Conservation (phyloP, 2,888 invertebrate species). For the Pycnomerus fuliginosus region DNA sequence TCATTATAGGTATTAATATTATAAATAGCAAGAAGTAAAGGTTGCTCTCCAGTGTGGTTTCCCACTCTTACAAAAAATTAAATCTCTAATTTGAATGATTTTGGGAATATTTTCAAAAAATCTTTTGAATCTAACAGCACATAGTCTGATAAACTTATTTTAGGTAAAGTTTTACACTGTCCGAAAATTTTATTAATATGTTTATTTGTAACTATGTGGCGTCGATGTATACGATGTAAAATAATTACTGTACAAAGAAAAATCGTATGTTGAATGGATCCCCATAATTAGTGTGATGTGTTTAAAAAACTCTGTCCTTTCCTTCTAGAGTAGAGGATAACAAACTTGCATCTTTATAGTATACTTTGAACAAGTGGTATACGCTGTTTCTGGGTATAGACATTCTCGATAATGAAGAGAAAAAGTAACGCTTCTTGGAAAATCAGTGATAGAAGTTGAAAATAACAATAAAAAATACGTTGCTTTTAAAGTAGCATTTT, state of each 20-base stretch:
- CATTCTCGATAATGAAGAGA: neutral
- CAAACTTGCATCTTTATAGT: conserved; percentile 6
- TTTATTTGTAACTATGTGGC: conserved; percentile 24
- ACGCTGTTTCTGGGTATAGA: conserved; percentile 16
- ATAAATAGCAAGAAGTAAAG: too few relatives aligned
- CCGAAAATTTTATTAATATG: too few relatives aligned
- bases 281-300: conserved; percentile 40
- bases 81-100: too few relatives aligned
- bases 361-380: conserved; percentile 15
- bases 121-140: too few relatives aligned
- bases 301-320: conserved; percentile 23
- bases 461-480: conserved; percentile 15
- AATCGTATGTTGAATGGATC: conserved; percentile 34
- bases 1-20: too few relatives aligned
- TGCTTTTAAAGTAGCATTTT: conserved; percentile 20
- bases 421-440: conserved; percentile 3
- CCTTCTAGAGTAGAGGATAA: conserved; percentile 23
- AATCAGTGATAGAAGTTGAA: conserved; percentile 26
- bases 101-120: too few relatives aligned
- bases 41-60: too few relatives aligned
- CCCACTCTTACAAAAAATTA: too few relatives aligned
- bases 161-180: too few relatives aligned
- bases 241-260: conserved; percentile 48
- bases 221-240: conserved; percentile 46
- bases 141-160: too few relatives aligned